Evolutionary conservation across 1,140 invertebrate species (phyloP), one percentile per base, ranked within the genome.

Genomic region (Cephus cinctus): DNA sequence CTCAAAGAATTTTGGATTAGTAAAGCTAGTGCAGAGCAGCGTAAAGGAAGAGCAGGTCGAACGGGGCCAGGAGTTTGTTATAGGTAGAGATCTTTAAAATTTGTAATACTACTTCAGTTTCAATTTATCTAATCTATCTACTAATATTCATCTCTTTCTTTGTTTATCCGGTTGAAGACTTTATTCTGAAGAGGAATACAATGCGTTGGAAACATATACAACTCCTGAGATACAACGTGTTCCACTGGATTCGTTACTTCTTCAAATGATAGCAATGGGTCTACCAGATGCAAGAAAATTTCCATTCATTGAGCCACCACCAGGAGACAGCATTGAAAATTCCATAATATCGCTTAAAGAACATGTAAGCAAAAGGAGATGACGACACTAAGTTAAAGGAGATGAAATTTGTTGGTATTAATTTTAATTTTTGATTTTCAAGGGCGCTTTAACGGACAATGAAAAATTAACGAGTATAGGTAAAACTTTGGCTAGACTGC

Each of bases 1-100:
- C 77, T 96, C 0, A 92, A 96, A 70, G 93, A 96, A 77, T 96
- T 96, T 73, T 96, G 92, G 92, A 95, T 99, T 48, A 97, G 94
- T 35, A 87, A 94, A 78, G 96, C 97, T 0, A 97, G 92, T 68
- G 94, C 96, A 9, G 94, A 98, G 68, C 97, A 99, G 72, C 82
- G 97, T 50, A 96, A 96, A 77, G 97, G 97, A 16, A 80, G 96
- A 69, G 93, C 95, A 49, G 95, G 94, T 5, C 79, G 89, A 65
- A 91, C 88, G 27, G 80, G 79, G 21, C 79, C 80, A 35, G 80
- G 80, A 38, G 69, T 79, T 27, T 81, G 79, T 48, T 77, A 75
- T 16, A 68, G 85, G 84, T 78, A 75, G n/a, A n/a, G n/a, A n/a
- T n/a, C n/a, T n/a, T n/a, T n/a, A n/a, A n/a, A n/a, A n/a, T n/a